Base-by-base conservation (phyloP, 2,888 invertebrate genomes). In the Agrochola circellaris region DNA sequence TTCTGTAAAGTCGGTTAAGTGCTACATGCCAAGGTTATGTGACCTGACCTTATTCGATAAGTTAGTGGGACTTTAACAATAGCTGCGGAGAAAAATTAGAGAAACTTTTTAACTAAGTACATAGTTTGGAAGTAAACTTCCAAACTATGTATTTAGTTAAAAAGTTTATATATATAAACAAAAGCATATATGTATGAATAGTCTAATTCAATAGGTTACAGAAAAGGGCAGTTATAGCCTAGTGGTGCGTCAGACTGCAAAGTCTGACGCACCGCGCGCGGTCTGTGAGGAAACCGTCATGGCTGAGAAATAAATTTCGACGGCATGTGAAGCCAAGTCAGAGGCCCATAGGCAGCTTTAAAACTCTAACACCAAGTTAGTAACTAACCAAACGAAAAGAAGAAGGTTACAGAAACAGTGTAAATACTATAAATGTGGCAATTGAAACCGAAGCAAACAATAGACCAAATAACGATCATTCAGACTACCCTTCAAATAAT, bases 11-110 rank as follows among this genome's bases (percentile, higher is more conserved):
- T 70, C 75, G 76, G 76, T 67, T 81, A 81, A 85, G 77, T 73
- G 70, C 72, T 65, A 72, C 81, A 67, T 70, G 75, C 38, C 79
- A 82, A 86, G 82, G 88, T 73, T 51, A 69, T 8, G 8, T 45
- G 45, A 68, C 61, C 66, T 81, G 51, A 61, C 74, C 76, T 78
- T 70, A 73, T 80, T 76, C 34, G 26, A 70, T 75, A 85, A 75
- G 45, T 56, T 62, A 66, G 20, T 54, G 34, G 15, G 20, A 66
- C 62, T 76, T 56, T 65, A 48, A 56, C 26, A 48, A 48, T 30
- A 38, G 26, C 0, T n/a, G 30, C 11, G 2, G 6, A 45, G 26
- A 66, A 68, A 26, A 79, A 48, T 66, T 67, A 20, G 9, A 58
- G 9, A 75, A 64, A 51, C 30, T 78, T 58, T 75, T 51, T 15